Base-by-base conservation (phyloP, 2,888 invertebrate species). In the Xestoiulus laeticollis region DNA sequence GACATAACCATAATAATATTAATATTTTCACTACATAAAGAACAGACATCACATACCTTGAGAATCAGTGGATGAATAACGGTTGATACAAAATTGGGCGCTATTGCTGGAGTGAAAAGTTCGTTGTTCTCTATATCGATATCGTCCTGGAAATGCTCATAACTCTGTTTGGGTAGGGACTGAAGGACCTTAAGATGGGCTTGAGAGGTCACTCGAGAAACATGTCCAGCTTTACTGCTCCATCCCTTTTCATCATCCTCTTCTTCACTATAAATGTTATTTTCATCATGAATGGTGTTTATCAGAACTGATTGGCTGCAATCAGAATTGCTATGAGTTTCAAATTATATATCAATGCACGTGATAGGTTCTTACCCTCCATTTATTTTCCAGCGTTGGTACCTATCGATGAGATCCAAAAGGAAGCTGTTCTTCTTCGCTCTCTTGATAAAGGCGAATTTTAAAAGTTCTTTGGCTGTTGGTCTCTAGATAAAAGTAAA, bases 341-440 rank as follows among this genome's bases (percentile, higher is more conserved):
- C 38, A 8, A 1, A 38, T 38, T 8, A 38, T 5, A 38, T 38
- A 8, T 5, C 8, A 8, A 38, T 38, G 38, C 2, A 8, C 1
- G 5, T 38, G 38, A 38, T 38, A 38, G 38, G 38, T 38, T 38
- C 68, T 26, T 68, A 68, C 68, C 68, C 68, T 19, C 68, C 68
- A 68, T 68, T 8, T 26, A 68, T 22, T 68, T 68, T 68, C 68
- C 68, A 68, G 1, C 26, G 68, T 10, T 12, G 22, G 22, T 68
- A 22, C 26, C 12, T 68, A 68, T 68, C 22, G 22, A 99, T 99
- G 91, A 99, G 94, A 93, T 99, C 99, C 93, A 98, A 96, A 92
- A 99, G 94, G 94, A 98, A 98, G 89, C 98, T 96, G 93, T 99
- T 99, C 93, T 99, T 99, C 94, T 98, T 99, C 88, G 99, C 99